Evolutionary conservation across 1,140 invertebrate species (phyloP).

Genomic region (Helicoverpa zea): DNA sequence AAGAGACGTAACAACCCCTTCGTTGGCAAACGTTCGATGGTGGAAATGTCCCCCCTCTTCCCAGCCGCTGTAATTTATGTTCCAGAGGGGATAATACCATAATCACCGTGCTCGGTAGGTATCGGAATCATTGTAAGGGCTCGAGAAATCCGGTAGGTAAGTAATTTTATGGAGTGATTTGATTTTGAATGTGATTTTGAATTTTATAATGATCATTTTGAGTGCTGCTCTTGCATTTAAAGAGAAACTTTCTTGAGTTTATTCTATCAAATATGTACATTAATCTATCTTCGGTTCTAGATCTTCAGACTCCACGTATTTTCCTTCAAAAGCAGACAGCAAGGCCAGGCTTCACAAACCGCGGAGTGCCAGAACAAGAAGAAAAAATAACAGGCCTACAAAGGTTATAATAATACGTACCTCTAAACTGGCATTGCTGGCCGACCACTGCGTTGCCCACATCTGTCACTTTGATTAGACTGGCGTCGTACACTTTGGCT

Average conservation of each 20-base stretch:
- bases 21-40: constrained; percentile 13
- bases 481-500: constrained; percentile 97
- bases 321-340: background rate
- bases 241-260: too few species aligned
- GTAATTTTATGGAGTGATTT: background rate
- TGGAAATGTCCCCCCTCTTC: constrained; percentile 17
- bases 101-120: constrained; percentile 17
- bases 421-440: constrained; percentile 97
- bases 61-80: constrained; percentile 31
- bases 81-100: constrained; percentile 24
- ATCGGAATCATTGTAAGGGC: background rate
- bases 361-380: background rate
- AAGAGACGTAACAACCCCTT: constrained; percentile 20
- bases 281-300: too few species aligned
- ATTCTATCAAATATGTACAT: too few species aligned
- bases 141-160: background rate
- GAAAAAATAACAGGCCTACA: constrained; percentile 9
- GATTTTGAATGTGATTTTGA: background rate
- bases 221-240: too few species aligned
- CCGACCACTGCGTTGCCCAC: constrained; percentile 96
- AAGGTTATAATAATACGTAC: constrained; percentile 88
- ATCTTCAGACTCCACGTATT: too few species aligned
- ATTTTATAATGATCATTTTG: too few species aligned
- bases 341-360: too few species aligned
- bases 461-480: constrained; percentile 96